Evolutionary conservation across 2,888 invertebrate genomes (phyloP), one percentile per base, ranked within the genome.

Genomic region (Drosophila algonquin): DNA sequence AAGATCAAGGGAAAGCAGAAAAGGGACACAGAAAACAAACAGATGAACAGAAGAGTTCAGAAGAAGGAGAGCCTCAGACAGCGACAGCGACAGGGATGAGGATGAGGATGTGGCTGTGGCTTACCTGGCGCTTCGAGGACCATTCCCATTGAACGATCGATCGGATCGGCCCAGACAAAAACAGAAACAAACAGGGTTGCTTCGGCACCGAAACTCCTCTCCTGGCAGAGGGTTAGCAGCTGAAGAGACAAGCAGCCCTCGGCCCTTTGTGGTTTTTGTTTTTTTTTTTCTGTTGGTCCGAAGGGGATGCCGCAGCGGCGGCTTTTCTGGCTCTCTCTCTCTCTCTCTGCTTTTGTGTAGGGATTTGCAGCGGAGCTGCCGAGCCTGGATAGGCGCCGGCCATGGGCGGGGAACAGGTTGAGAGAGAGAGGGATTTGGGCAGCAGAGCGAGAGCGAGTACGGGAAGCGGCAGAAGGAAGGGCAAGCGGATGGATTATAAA

Each of bases 111-210:
- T 65, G 73, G 69, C 76, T 80, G 81, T 67, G 82, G 87, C 72
- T 86, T 83, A 83, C 83, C 86, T 83, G 86, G 83, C 83, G 83
- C 83, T 83, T 73, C 77, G 72, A 76, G 80, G 59, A 77, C 82
- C 72, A 51, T 59, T 79, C 40, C 40, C 77, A 81, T 81, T 81
- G 81, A 81, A 80, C 78, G 80, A 80, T 80, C 80, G 70, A 10
- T 73, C 50, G 60, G 65, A 60, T 60, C 62, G 64, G 54, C 44
- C 46, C 46, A 70, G 56, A 64, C 69, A 63, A 65, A 65, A 73
- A 70, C 69, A 73, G 76, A 68, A 62, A 67, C 64, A 77, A 68
- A 73, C 71, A 72, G 55, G 48, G 61, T 59, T 48, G 30, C 54
- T 53, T 48, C 54, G 74, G 27, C 45, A 18, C 21, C 60, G n/a